phyloP scores from a whole-genome alignment of 2,888 invertebrate species.

The Volucella zonaria region DNA sequence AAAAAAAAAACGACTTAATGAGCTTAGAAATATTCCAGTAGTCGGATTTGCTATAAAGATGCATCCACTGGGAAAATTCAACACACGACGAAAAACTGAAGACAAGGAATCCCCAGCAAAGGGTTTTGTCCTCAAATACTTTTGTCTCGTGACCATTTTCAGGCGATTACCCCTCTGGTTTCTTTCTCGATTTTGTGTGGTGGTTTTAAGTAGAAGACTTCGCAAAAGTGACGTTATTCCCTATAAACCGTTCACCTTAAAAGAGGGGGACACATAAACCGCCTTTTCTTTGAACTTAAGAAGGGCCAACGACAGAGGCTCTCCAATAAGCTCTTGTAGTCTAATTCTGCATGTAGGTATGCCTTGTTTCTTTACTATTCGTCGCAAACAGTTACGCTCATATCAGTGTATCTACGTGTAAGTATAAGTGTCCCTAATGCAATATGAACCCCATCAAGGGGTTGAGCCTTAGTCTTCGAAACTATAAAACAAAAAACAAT shows the following conservation, averaged over 20 bases:
- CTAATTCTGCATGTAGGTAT: slow-evolving; percentile 62
- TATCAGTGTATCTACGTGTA: too few species aligned
- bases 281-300: slow-evolving; percentile 49
- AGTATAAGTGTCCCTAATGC: slow-evolving; percentile 2
- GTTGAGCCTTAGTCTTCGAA: background rate
- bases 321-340: slow-evolving; percentile 58
- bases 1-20: slow-evolving; percentile 56
- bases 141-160: background rate
- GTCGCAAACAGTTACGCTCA: too few species aligned
- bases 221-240: slow-evolving; percentile 42
- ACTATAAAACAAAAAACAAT: too few species aligned
- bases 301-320: slow-evolving; percentile 5
- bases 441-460: slow-evolving; percentile 22
- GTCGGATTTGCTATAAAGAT: slow-evolving; percentile 51
- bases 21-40: slow-evolving; percentile 64
- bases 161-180: background rate
- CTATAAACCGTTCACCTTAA: slow-evolving; percentile 46
- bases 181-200: background rate
- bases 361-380: slow-evolving; percentile 36
- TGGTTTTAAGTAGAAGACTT: slow-evolving; percentile 8
- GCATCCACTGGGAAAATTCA: slow-evolving; percentile 67
- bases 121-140: slow-evolving; percentile 38
- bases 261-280: slow-evolving; percentile 22
- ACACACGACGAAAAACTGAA: slow-evolving; percentile 39
- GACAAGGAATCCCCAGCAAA: slow-evolving; percentile 45